These are phyloP conservation scores for Engystomops pustulosus DNA, from an alignment of 2,113 vertebrate genomes.

Conservation along the genomic window DNA sequence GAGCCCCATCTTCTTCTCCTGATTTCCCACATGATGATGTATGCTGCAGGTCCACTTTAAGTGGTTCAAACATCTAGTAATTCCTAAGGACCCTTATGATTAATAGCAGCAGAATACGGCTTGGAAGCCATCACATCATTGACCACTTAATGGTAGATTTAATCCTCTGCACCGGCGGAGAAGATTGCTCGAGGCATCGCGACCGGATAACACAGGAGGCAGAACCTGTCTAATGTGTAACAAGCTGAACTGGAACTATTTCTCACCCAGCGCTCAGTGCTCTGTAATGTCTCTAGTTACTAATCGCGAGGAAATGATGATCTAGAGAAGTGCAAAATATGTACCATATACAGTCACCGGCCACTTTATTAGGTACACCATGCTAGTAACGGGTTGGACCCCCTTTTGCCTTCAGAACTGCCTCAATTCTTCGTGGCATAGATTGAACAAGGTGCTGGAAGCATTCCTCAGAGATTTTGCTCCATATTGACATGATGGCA, in stretches of 20 bases:
- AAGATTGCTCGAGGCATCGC: neutral
- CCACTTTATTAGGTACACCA: no score
- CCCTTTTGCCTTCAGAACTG: no score
- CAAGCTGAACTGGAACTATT: neutral
- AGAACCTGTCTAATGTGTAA: conserved; percentile 6
- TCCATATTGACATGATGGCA: no score
- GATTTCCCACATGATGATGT: neutral
- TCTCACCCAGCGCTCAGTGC: neutral
- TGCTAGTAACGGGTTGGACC: no score
- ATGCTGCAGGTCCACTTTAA: neutral
- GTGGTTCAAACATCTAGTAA: neutral
- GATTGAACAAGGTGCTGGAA: no score
- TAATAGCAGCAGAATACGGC: conserved; percentile 1
- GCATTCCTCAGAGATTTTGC: no score
- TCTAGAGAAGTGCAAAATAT: no score
- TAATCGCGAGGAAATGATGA: no score
- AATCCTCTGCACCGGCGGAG: conserved; percentile 10
- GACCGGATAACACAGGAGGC: neutral
- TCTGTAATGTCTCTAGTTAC: neutral
- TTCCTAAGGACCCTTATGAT: neutral
- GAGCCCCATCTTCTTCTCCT: no score
- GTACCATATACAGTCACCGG: no score
- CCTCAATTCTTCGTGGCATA: no score
- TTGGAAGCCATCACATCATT: conserved; percentile 6
- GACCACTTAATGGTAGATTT: conserved; percentile 32